Evolutionary conservation across 1,140 invertebrate genomes (phyloP).

Genomic region (Cyphomyrmex costatus): DNA sequence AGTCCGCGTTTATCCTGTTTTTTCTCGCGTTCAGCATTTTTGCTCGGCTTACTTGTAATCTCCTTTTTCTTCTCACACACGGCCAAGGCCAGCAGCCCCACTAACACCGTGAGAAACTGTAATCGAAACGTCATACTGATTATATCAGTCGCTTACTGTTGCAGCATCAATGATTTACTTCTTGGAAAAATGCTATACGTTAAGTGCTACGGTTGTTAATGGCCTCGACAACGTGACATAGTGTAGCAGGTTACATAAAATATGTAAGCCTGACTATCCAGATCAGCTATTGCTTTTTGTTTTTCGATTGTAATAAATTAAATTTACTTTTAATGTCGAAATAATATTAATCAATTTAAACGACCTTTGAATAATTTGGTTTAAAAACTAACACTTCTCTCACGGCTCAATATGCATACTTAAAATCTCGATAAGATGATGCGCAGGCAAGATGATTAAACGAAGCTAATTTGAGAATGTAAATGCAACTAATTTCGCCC

Average conservation of each 20-base stretch:
- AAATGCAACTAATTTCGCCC: constrained; percentile 24
- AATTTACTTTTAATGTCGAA: not conserved
- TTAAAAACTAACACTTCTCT: not conserved
- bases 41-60: constrained; percentile 79
- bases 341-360: not conserved
- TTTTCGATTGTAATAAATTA: not conserved
- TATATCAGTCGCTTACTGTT: constrained; percentile 3
- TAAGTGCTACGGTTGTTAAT: not conserved
- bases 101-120: constrained; percentile 80
- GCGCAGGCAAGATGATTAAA: not conserved
- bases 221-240: not conserved
- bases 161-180: not conserved
- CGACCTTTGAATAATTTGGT: not conserved
- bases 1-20: constrained; percentile 90
- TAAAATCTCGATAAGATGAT: not conserved
- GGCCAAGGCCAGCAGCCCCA: constrained; percentile 86
- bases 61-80: constrained; percentile 86
- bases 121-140: constrained; percentile 28
- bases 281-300: not conserved
- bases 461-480: not conserved
- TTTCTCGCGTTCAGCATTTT: constrained; percentile 81
- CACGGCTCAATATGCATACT: not conserved
- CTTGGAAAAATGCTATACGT: not conserved
- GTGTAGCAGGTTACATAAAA: not conserved
- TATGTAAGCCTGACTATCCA: not conserved